Conservation (phyloP, 1,140 invertebrate species). For the Lepidurus couesii region DNA sequence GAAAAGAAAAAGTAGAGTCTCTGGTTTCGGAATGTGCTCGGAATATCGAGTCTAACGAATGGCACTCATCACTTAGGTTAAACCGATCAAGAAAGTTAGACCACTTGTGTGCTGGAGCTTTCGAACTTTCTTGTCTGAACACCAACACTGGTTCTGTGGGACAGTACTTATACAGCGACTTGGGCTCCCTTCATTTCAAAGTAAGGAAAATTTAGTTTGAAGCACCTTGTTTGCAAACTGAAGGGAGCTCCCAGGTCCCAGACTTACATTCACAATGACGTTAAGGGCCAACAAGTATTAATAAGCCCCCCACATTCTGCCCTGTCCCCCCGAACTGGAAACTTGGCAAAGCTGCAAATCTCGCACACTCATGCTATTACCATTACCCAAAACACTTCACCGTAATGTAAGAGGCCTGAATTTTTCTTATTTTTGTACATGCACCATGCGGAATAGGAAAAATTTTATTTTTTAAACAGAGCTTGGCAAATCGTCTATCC, state of each 20-base stretch:
- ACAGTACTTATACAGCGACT: not conserved
- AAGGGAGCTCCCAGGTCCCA: not conserved
- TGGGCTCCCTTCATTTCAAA: too few relatives aligned
- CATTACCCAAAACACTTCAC: too few relatives aligned
- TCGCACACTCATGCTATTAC: too few relatives aligned
- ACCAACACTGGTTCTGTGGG: not conserved
- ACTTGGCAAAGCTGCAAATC: too few relatives aligned
- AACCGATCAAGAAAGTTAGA: not conserved
- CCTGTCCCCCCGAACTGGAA: too few relatives aligned
- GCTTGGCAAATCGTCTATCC: too few relatives aligned
- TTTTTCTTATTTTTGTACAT: too few relatives aligned
- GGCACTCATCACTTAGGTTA: not conserved
- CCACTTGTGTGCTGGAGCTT: not conserved
- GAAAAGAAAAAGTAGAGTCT: not conserved
- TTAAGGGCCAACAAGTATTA: conserved; percentile 12
- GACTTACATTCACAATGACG: not conserved
- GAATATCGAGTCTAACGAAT: not conserved
- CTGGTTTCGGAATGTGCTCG: not conserved
- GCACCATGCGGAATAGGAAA: too few relatives aligned
- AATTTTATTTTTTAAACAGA: too few relatives aligned
- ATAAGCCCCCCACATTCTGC: not conserved
- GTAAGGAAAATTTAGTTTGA: too few relatives aligned
- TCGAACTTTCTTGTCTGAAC: not conserved
- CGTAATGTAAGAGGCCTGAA: too few relatives aligned
- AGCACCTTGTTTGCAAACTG: not conserved